Conservation (phyloP, 2,797 vertebrate genomes). For the Thunnus albacares region DNA sequence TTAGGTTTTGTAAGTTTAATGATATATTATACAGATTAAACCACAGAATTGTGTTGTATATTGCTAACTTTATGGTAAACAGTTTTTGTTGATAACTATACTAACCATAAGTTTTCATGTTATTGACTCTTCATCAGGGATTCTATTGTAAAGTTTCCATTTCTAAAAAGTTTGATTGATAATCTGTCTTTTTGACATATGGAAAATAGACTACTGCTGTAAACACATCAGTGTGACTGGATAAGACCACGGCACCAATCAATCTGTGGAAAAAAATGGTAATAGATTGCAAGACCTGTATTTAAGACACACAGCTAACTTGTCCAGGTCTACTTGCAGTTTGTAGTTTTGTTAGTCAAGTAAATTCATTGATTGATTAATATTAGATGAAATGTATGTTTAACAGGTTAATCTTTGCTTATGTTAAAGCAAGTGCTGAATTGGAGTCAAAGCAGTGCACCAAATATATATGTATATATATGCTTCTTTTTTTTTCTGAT, state of each 20-base stretch:
- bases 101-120: too few species aligned
- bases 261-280: neutral
- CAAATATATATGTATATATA: neutral
- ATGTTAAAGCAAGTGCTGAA: neutral
- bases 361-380: neutral
- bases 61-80: neutral
- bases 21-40: neutral
- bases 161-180: neutral
- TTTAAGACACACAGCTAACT: neutral
- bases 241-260: neutral
- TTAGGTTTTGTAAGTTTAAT: neutral
- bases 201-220: neutral
- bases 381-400: neutral
- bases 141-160: neutral
- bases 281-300: neutral
- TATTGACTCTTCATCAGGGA: neutral
- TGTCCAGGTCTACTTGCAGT: neutral
- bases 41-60: neutral
- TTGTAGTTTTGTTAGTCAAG: neutral
- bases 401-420: neutral
- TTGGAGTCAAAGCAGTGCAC: neutral
- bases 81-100: too few species aligned
- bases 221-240: slow-evolving; percentile 1
- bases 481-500: slow-evolving; percentile 1
- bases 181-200: neutral